phyloP scores from a whole-genome alignment of 2,888 invertebrate genomes.

The Acrobeloides nanus region DNA sequence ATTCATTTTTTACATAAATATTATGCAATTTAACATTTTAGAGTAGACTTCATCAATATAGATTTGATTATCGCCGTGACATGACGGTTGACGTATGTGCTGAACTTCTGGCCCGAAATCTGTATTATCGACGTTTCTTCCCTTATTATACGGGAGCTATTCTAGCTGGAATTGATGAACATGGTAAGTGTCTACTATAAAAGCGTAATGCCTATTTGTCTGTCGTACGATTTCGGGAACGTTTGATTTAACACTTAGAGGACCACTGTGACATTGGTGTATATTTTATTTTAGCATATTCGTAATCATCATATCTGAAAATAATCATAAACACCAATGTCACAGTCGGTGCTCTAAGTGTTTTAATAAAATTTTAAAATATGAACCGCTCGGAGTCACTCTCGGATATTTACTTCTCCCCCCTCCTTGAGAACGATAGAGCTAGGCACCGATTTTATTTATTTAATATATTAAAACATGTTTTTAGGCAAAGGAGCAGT shows the following conservation, averaged over 20 bases:
- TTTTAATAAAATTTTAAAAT: too few species aligned
- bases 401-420: too few species aligned
- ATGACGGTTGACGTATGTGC: constrained; percentile 72
- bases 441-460: too few species aligned
- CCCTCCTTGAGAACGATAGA: too few species aligned
- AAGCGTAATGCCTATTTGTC: not conserved
- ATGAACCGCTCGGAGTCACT: too few species aligned
- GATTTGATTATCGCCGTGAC: constrained; percentile 71
- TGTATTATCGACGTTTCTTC: constrained; percentile 94
- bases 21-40: constrained; percentile 16
- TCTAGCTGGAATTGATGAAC: constrained; percentile 83
- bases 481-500: constrained; percentile 74
- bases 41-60: constrained; percentile 68
- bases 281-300: too few species aligned
- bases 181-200: constrained; percentile 63
- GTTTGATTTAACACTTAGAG: not conserved
- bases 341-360: too few species aligned
- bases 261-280: not conserved
- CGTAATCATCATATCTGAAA: too few species aligned
- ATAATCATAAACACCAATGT: too few species aligned
- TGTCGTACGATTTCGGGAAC: not conserved
- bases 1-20: constrained; percentile 3
- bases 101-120: constrained; percentile 87
- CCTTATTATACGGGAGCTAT: constrained; percentile 94
- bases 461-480: too few species aligned